These are phyloP conservation scores for Caenorhabditis sp. DNA, from an alignment of 2,888 invertebrate genomes.

Conservation along the genomic window DNA sequence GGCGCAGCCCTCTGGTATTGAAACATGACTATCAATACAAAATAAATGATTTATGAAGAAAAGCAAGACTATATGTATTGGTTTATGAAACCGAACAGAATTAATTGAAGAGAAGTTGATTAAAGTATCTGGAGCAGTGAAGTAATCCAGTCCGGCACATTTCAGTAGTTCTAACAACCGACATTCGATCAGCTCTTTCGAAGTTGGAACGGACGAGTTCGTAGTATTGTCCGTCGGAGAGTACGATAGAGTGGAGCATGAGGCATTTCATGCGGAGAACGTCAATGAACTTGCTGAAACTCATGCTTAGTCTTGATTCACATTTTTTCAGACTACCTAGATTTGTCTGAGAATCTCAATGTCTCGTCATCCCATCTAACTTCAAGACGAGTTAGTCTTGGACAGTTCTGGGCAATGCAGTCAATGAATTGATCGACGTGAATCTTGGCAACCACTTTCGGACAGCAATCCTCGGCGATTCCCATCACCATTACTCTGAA, in stretches of 20 bases:
- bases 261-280: slow-evolving; percentile 95
- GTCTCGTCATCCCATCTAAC: slow-evolving; percentile 99
- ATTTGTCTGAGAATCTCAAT: slow-evolving; percentile 97
- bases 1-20: too few relatives aligned
- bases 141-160: slow-evolving; percentile 96
- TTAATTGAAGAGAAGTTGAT: slow-evolving; percentile 95
- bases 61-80: not conserved
- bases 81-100: not conserved
- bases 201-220: slow-evolving; percentile 99
- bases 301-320: not conserved
- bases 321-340: slow-evolving; percentile 85
- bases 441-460: slow-evolving; percentile 90
- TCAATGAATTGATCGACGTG: slow-evolving; percentile 98
- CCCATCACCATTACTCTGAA: slow-evolving; percentile 96
- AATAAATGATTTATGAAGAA: slow-evolving; percentile 5
- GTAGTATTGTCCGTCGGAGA: slow-evolving; percentile 99
- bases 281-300: slow-evolving; percentile 93
- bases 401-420: slow-evolving; percentile 94
- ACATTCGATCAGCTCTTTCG: slow-evolving; percentile 96
- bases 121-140: slow-evolving; percentile 93
- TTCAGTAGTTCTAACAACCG: slow-evolving; percentile 96
- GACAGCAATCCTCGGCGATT: slow-evolving; percentile 95
- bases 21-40: slow-evolving; percentile 13
- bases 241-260: slow-evolving; percentile 92
- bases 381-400: slow-evolving; percentile 92